These are phyloP conservation scores for Clarias pachynema DNA, from an alignment of 2,797 vertebrate genomes.

Conservation along the genomic window DNA sequence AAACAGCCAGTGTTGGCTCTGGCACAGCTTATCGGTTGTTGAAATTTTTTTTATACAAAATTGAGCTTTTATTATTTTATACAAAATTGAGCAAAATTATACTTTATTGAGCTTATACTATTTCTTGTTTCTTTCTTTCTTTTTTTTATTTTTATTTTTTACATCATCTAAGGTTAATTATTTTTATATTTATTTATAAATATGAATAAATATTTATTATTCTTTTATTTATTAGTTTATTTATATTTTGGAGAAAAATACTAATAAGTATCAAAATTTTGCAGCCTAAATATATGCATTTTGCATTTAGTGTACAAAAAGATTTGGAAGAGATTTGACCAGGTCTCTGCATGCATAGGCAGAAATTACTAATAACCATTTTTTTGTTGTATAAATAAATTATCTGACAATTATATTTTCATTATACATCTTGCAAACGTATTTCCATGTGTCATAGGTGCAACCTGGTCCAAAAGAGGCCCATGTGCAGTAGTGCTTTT, in stretches of 20 bases:
- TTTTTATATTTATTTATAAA: too few relatives aligned
- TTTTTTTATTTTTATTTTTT: too few relatives aligned
- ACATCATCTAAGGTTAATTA: neutral
- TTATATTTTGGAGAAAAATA: neutral
- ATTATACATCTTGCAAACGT: slow-evolving; percentile 11
- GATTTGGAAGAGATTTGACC: neutral
- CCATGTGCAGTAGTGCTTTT: slow-evolving; percentile 38
- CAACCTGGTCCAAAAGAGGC: slow-evolving; percentile 37
- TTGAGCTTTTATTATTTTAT: too few relatives aligned
- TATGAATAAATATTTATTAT: too few relatives aligned
- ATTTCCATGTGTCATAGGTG: slow-evolving; percentile 14
- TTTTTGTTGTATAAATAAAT: neutral
- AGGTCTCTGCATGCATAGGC: neutral
- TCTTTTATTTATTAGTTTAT: neutral
- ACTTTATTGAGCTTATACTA: neutral
- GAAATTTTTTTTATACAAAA: neutral
- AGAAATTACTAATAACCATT: neutral
- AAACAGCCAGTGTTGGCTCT: neutral
- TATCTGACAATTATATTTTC: neutral
- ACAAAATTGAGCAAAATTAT: too few relatives aligned
- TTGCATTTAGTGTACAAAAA: neutral
- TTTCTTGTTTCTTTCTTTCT: neutral
- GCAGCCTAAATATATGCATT: neutral
- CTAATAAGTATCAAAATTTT: neutral
- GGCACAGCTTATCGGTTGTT: neutral